Conservation (phyloP, 2,888 invertebrate species). For the Apoderus coryli region DNA sequence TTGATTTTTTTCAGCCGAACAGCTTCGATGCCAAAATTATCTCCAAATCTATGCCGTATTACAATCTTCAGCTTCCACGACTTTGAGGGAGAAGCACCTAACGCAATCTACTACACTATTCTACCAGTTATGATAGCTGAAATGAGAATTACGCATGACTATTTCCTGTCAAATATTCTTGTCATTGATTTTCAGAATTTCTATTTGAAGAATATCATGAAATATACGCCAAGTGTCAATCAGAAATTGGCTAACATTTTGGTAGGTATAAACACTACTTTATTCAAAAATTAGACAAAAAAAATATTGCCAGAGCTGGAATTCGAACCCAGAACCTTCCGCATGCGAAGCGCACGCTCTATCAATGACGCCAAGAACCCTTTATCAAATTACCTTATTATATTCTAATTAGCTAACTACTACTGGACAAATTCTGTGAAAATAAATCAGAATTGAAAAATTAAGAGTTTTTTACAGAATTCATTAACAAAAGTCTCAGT, state of each 20-base stretch:
- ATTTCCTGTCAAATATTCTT: constrained; percentile 18
- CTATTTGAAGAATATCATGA: constrained; percentile 17
- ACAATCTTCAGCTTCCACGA: constrained; percentile 31
- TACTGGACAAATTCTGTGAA: too few relatives aligned
- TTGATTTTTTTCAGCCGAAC: constrained; percentile 3
- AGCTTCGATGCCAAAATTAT: constrained; percentile 35
- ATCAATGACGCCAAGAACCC: too few relatives aligned
- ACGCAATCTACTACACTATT: constrained; percentile 16
- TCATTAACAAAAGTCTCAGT: too few relatives aligned
- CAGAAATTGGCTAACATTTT: constrained; percentile 18
- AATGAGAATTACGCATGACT: constrained; percentile 16
- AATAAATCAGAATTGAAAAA: too few relatives aligned
- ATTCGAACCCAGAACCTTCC: too few relatives aligned
- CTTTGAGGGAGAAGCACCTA: constrained; percentile 15
- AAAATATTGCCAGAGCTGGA: too few relatives aligned
- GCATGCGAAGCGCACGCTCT: too few relatives aligned
- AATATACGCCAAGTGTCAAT: constrained; percentile 20
- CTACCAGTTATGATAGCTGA: constrained; percentile 19
- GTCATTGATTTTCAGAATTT: constrained; percentile 17
- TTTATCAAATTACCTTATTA: too few relatives aligned
- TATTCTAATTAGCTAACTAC: too few relatives aligned
- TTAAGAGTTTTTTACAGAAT: too few relatives aligned
- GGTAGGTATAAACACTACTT: constrained; percentile 16
- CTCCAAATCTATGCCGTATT: constrained; percentile 33
- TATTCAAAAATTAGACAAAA: not conserved